phyloP scores from a whole-genome alignment of 1,140 invertebrate species.

The Zaprionus ghesquierei region DNA sequence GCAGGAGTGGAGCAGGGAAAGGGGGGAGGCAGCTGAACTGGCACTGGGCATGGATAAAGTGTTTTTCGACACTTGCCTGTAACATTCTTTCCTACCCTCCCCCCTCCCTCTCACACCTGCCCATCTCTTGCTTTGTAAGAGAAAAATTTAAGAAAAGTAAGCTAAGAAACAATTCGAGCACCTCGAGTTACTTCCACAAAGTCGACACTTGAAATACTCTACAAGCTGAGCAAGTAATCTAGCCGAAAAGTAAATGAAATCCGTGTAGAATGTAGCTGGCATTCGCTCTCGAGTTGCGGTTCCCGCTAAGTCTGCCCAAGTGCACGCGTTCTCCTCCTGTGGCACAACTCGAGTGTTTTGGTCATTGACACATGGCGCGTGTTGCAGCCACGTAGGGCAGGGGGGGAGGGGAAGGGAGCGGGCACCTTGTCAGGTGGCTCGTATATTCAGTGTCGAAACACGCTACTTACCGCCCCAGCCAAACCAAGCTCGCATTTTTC shows the following conservation, averaged over 20 bases:
- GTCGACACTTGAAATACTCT: constrained; percentile 10
- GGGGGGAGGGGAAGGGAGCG: background rate
- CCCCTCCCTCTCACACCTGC: background rate
- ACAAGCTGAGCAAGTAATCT: background rate
- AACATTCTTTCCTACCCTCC: constrained; percentile 8
- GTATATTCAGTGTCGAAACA: constrained; percentile 15
- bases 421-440: background rate
- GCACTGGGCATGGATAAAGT: constrained; percentile 11
- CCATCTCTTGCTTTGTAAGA: constrained; percentile 6
- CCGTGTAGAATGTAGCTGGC: background rate
- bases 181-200: background rate
- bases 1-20: background rate
- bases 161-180: background rate
- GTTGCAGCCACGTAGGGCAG: background rate
- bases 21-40: background rate
- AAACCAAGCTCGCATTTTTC: constrained; percentile 31
- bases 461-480: constrained; percentile 5
- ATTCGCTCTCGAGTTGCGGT: background rate
- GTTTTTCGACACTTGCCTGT: constrained; percentile 35
- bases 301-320: background rate
- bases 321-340: constrained; percentile 10
- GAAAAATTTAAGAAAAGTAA: constrained; percentile 8
- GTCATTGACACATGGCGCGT: constrained; percentile 37
- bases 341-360: constrained; percentile 27
- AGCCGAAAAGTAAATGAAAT: background rate